Evolutionary conservation across 2,113 vertebrate genomes (phyloP).

Genomic region (Ascaphus truei): DNA sequence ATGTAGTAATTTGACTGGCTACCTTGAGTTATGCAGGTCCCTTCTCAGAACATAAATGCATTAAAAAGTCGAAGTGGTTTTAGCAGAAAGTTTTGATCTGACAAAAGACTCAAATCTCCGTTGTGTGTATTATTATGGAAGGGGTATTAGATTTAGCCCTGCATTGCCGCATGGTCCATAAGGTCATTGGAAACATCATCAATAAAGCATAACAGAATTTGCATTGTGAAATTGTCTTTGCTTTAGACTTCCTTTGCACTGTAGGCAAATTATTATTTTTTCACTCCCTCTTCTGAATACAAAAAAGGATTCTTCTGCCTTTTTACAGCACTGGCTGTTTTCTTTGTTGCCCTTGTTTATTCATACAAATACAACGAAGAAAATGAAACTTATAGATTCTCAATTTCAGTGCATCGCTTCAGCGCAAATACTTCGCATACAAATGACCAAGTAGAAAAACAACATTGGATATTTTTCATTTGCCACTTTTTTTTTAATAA

Average conservation of each 20-base stretch:
- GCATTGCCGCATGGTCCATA: neutral
- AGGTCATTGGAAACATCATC: slow-evolving; percentile 14
- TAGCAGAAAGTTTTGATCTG: neutral
- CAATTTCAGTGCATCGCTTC: slow-evolving; percentile 5
- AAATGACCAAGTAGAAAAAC: slow-evolving; percentile 21
- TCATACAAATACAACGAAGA: slow-evolving; percentile 28
- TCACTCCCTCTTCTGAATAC: slow-evolving; percentile 16
- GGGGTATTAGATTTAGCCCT: neutral
- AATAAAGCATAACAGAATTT: slow-evolving; percentile 23
- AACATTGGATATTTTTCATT: slow-evolving; percentile 15
- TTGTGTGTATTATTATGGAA: no score
- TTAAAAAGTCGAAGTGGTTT: neutral
- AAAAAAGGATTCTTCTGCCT: neutral
- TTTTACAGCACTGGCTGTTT: slow-evolving; percentile 1
- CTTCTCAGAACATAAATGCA: neutral
- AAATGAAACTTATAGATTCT: slow-evolving; percentile 23
- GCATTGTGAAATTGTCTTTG: slow-evolving; percentile 29
- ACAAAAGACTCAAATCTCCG: neutral
- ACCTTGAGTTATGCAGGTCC: neutral
- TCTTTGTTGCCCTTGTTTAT: slow-evolving; percentile 16
- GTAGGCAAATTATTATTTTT: slow-evolving; percentile 9
- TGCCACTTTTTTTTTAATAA: slow-evolving; percentile 16
- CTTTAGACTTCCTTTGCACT: neutral
- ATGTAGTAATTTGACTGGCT: neutral
- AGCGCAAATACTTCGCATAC: slow-evolving; percentile 27